Conservation (phyloP, 2,888 invertebrate species). For the Ypsolopha sequella region DNA sequence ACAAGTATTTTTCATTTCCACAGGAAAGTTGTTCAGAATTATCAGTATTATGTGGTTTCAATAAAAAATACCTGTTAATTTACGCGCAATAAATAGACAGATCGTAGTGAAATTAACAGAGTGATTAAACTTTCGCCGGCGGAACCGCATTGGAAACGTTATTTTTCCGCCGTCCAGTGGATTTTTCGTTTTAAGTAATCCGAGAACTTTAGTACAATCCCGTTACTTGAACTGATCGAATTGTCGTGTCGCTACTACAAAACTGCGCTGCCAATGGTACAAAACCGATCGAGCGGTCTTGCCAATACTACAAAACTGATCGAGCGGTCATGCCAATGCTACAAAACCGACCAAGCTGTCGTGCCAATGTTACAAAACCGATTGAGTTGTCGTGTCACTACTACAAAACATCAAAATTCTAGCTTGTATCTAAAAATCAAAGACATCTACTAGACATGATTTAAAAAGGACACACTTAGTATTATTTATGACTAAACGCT, state of each 20-base stretch:
- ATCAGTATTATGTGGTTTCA: not conserved
- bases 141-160: no score
- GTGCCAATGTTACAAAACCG: not conserved
- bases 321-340: not conserved
- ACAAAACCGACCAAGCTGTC: not conserved
- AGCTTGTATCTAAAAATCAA: conserved; percentile 47
- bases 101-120: not conserved
- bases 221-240: not conserved
- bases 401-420: conserved; percentile 59
- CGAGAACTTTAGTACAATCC: not conserved
- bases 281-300: not conserved
- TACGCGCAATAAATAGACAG: not conserved
- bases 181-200: no score
- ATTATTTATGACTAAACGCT: conserved; percentile 35
- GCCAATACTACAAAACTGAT: conserved; percentile 34
- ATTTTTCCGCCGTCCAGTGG: no score
- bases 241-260: no score
- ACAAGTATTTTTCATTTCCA: not conserved
- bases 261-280: not conserved
- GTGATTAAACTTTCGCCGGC: no score
- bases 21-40: not conserved
- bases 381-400: conserved; percentile 4
- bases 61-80: no score
- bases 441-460: conserved; percentile 27
- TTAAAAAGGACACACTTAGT: conserved; percentile 29